Conservation (phyloP, 2,888 invertebrate species). For the Philereme vetulata region DNA sequence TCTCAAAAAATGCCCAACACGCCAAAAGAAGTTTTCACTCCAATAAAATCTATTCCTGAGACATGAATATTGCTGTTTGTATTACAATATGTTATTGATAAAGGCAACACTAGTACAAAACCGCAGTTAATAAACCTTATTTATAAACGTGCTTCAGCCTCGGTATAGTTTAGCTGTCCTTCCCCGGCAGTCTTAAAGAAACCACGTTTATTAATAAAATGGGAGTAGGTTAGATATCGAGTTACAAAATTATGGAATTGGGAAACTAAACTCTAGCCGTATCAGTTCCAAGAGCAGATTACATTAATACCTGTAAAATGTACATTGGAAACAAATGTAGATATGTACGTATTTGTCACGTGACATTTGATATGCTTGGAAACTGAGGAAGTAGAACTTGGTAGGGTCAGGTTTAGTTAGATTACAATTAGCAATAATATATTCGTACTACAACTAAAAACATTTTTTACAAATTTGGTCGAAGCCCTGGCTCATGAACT, state of each 20-base stretch:
- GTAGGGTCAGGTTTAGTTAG: background rate
- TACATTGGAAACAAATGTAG: constrained; percentile 1
- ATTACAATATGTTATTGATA: constrained; percentile 10
- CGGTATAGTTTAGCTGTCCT: too few species aligned
- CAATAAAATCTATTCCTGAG: background rate
- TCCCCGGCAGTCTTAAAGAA: background rate
- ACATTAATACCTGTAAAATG: background rate
- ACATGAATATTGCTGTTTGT: constrained; percentile 4
- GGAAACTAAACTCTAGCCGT: constrained; percentile 22
- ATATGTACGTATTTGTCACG: constrained; percentile 1
- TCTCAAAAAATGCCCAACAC: too few species aligned
- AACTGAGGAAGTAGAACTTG: constrained; percentile 13
- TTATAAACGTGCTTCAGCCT: too few species aligned
- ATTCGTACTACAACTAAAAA: too few species aligned
- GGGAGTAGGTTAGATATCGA: constrained; percentile 25
- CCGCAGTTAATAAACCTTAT: constrained; percentile 4
- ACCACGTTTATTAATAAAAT: too few species aligned
- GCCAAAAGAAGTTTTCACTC: too few species aligned
- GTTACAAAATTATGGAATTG: constrained; percentile 29
- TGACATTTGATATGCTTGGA: constrained; percentile 20
- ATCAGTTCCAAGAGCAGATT: constrained; percentile 24
- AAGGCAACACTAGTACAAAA: constrained; percentile 20
- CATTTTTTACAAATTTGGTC: too few species aligned
- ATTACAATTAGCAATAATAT: too few species aligned
- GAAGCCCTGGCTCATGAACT: too few species aligned